phyloP scores from a whole-genome alignment of 2,888 invertebrate genomes.

The Strigamia crassipes region DNA sequence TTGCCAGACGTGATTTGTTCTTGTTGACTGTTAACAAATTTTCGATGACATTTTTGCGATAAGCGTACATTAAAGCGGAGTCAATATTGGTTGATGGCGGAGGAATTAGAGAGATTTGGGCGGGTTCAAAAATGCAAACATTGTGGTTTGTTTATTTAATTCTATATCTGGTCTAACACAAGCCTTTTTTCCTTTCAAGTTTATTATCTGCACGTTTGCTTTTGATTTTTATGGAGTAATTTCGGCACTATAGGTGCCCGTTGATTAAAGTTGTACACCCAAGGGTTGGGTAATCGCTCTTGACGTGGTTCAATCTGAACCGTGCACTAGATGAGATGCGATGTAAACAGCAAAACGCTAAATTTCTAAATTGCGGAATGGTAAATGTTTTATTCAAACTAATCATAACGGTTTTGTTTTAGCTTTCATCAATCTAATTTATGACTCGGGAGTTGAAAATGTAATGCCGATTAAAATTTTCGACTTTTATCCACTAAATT shows the following conservation, averaged over 20 bases:
- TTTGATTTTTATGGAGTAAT: constrained; percentile 36
- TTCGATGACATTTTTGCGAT: constrained; percentile 25
- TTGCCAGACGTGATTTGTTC: constrained; percentile 12
- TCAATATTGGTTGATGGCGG: constrained; percentile 15
- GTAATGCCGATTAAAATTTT: neutral
- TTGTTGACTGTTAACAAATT: constrained; percentile 38
- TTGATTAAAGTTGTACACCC: constrained; percentile 19
- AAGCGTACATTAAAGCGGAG: constrained; percentile 13
- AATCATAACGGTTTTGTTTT: neutral
- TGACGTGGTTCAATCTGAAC: constrained; percentile 10
- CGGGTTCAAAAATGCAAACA: constrained; percentile 19
- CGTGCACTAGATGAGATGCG: neutral
- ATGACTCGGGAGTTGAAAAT: neutral
- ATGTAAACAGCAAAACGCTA: neutral
- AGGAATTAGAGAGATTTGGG: constrained; percentile 24
- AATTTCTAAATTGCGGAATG: neutral
- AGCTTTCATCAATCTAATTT: neutral
- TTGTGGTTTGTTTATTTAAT: neutral
- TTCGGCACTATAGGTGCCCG: constrained; percentile 7
- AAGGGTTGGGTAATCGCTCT: constrained; percentile 5
- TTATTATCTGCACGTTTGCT: neutral
- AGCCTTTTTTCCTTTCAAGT: neutral
- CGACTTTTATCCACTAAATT: neutral
- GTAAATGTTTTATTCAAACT: neutral
- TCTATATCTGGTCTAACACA: neutral